Base-by-base conservation (phyloP, 1,140 invertebrate genomes). In the Tribolium madens region DNA sequence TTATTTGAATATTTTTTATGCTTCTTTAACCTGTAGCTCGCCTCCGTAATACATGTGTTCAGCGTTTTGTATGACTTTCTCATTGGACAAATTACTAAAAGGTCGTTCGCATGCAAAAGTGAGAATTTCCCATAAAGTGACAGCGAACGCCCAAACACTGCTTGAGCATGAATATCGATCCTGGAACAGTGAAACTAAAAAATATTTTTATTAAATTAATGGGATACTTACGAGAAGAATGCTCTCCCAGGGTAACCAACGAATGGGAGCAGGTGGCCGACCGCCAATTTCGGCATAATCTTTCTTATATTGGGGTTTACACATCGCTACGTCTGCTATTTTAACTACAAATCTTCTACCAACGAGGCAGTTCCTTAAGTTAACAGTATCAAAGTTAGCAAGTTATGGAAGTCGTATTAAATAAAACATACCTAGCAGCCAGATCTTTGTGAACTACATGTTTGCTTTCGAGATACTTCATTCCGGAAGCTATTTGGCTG, bases 171-270 rank as follows among this genome's bases (percentile, higher is more conserved):
- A 91, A 80, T 92, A 92, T 78, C 90, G 88, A 81, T 92, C 91
- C 91, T 92, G 83, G 48, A 85, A 87, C 79, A 53, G 31, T 21
- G 15, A 33, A 73, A 50, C 10, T 75, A 17, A 69, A 70, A 48
- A 70, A 21, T 69, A 15, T 21, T 17, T 3, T 71, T 12, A 18
- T 9, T 71, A 71, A 21, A 70, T 48, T 76, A 15, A 46, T 70
- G 26, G 9, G 60, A 60, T 76, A 87, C 88, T 90, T 86, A 95
- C 94, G 89, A 94, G 85, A 17, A 95, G 86, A 52, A 95, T 87
- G 76, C 92, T 92, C 84, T 96, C 94, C 93, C 94, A 95, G 0
- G 95, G 91, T 93, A 96, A 94, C 95, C 95, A 97, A 71, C 95
- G 88, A 57, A 97, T 91, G 0, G 95, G 95, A 73, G 96, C 88